Conservation (phyloP, 2,888 invertebrate species). For the Syrista parreyssii region DNA sequence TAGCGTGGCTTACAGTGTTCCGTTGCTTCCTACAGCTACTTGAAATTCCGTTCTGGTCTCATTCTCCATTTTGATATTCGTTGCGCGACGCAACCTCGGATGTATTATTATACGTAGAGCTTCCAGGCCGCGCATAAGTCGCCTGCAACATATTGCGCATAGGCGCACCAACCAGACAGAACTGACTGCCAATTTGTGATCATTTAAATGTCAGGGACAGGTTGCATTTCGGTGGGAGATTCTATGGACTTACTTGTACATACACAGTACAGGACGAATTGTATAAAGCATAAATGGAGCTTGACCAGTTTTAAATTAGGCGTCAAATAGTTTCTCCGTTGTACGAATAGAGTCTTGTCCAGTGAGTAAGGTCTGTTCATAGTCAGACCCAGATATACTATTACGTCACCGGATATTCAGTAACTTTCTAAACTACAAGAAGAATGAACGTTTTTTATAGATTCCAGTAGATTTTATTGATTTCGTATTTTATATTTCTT, state of each 20-base stretch:
- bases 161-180: constrained; percentile 19
- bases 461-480: neutral
- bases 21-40: neutral
- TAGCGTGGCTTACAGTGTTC: neutral
- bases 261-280: neutral
- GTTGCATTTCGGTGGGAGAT: neutral
- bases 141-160: constrained; percentile 9
- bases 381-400: neutral
- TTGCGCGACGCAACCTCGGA: constrained; percentile 32
- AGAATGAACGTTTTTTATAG: neutral
- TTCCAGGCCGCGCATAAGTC: constrained; percentile 13
- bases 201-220: constrained; percentile 33
- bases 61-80: constrained; percentile 39
- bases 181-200: constrained; percentile 32
- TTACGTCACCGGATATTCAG: neutral
- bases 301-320: neutral
- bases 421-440: neutral
- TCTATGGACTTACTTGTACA: neutral
- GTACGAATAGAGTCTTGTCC: neutral
- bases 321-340: neutral
- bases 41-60: constrained; percentile 2
- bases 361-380: neutral
- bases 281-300: too few species aligned
- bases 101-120: constrained; percentile 30
- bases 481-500: neutral